Conservation (phyloP, 2,113 vertebrate species). For the Nyctibius bracteatus region DNA sequence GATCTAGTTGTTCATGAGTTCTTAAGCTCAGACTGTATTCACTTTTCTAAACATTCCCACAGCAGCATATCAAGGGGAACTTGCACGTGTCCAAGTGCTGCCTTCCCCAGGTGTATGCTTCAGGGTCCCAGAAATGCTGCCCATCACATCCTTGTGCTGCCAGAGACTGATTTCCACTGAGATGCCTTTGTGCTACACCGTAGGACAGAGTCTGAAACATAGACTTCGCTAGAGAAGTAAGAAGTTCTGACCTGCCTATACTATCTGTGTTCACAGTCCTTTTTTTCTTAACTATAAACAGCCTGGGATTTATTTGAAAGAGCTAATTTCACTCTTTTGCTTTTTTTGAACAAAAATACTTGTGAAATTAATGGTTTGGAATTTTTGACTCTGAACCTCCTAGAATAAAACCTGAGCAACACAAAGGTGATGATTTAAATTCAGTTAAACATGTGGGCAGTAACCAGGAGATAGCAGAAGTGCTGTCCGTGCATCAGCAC, state of each 20-base stretch:
- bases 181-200: not conserved
- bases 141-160: not conserved
- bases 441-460: not conserved
- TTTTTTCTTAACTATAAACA: not conserved
- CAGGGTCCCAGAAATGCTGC: not conserved
- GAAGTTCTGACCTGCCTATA: not conserved
- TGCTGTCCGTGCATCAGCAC: not conserved
- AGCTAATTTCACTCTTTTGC: not conserved
- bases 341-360: not conserved
- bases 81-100: not conserved
- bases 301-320: not conserved
- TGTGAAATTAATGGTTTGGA: not conserved
- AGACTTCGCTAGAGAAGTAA: not conserved
- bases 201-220: not conserved
- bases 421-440: not conserved
- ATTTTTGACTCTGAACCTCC: not conserved
- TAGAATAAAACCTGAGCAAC: not conserved
- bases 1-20: not conserved
- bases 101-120: not conserved
- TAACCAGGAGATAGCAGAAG: not conserved
- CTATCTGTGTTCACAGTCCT: not conserved
- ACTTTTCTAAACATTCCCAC: not conserved
- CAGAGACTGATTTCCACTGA: not conserved
- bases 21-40: not conserved
- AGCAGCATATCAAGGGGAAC: rapidly evolving